Conservation (phyloP, 2,113 vertebrate genomes). For the Alouatta palliata region DNA sequence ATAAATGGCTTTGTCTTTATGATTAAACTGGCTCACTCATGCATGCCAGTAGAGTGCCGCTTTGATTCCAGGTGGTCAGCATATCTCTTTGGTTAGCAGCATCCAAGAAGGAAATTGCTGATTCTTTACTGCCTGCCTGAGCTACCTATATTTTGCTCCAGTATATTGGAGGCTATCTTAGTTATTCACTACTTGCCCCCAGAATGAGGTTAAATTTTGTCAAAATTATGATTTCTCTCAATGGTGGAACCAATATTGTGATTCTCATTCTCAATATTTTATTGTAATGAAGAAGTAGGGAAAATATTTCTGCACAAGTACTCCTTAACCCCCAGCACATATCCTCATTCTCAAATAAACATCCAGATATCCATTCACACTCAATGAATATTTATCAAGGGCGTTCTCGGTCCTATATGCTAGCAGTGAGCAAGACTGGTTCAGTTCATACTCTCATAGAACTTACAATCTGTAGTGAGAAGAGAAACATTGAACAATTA, state of each 20-base stretch:
- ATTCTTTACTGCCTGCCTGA: background rate
- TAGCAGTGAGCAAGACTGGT: background rate
- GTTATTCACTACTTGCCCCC: background rate
- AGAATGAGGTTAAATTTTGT: conserved; percentile 38
- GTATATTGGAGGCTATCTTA: background rate
- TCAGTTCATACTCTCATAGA: conserved; percentile 1
- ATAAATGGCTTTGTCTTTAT: conserved; percentile 49
- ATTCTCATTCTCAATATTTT: conserved; percentile 7
- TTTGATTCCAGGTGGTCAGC: conserved; percentile 51
- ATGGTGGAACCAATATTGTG: background rate
- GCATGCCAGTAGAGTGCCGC: background rate
- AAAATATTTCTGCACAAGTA: background rate
- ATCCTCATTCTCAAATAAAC: conserved; percentile 6
- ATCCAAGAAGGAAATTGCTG: background rate
- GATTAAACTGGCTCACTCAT: conserved; percentile 18
- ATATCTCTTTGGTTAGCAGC: background rate
- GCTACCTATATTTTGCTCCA: conserved; percentile 8
- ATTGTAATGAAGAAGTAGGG: background rate
- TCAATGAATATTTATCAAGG: conserved; percentile 12
- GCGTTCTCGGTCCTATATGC: background rate
- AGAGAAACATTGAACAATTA: background rate
- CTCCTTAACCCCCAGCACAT: background rate
- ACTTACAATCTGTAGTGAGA: background rate
- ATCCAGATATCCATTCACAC: background rate
- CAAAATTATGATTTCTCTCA: conserved; percentile 36